phyloP scores from a whole-genome alignment of 1,140 invertebrate species.

The Aricia agestis region DNA sequence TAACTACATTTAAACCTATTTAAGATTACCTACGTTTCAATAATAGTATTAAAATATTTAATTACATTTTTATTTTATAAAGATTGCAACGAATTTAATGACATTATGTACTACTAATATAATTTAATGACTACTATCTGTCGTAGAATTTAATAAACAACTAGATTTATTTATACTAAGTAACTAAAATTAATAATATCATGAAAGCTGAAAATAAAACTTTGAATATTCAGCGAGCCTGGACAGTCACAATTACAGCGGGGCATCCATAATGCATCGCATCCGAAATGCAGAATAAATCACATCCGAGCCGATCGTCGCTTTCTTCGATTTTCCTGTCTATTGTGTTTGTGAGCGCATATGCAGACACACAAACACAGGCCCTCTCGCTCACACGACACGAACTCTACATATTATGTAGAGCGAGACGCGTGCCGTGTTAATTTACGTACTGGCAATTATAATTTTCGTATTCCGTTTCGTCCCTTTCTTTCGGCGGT shows the following conservation, averaged over 20 bases:
- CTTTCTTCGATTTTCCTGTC: conserved; percentile 63
- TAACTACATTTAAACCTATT: too few relatives aligned
- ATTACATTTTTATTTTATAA: too few relatives aligned
- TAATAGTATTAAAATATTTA: too few relatives aligned
- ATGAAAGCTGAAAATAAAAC: not conserved
- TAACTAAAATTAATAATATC: too few relatives aligned
- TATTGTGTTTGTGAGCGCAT: conserved; percentile 66
- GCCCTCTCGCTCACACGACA: conserved; percentile 43
- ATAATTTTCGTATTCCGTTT: conserved; percentile 67
- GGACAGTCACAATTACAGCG: not conserved
- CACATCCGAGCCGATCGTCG: conserved; percentile 52
- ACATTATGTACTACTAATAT: too few relatives aligned
- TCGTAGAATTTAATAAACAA: too few relatives aligned
- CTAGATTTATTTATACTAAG: too few relatives aligned
- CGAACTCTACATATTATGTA: conserved; percentile 7
- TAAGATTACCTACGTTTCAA: too few relatives aligned
- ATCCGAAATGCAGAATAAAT: conserved; percentile 55
- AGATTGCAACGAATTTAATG: too few relatives aligned
- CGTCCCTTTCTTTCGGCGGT: conserved; percentile 55
- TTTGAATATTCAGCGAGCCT: not conserved
- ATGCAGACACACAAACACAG: conserved; percentile 62
- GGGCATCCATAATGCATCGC: conserved; percentile 46
- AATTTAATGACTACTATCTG: too few relatives aligned
- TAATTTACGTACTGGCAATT: conserved; percentile 75
- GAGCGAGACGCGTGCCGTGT: conserved; percentile 61